These are phyloP conservation scores for Serilophus lunatus DNA, from an alignment of 2,113 vertebrate genomes.

Conservation along the genomic window DNA sequence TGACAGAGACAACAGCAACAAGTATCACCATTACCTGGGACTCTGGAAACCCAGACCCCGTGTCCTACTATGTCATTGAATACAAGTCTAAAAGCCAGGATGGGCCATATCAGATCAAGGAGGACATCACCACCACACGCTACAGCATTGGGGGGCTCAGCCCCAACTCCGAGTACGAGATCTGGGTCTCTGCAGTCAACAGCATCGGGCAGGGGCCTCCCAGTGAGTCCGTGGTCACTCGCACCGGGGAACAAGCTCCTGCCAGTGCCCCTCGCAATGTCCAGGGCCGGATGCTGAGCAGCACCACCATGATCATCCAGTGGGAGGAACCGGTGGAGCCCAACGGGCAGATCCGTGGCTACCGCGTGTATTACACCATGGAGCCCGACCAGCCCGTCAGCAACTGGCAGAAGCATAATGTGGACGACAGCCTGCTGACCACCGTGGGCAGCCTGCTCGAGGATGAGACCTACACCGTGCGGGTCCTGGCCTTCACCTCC, in stretches of 20 bases:
- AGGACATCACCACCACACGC: constrained; percentile 96
- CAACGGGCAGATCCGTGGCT: constrained; percentile 95
- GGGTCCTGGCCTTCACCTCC: constrained; percentile 94
- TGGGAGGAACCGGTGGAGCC: constrained; percentile 98
- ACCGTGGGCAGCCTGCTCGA: constrained; percentile 90
- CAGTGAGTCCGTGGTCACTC: constrained; percentile 91
- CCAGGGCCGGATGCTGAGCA: constrained; percentile 91
- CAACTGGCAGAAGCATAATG: constrained; percentile 95
- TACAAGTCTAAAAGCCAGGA: constrained; percentile 94
- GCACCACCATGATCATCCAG: constrained; percentile 94
- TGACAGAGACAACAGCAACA: constrained; percentile 96
- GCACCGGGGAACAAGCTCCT: constrained; percentile 93
- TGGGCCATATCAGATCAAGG: constrained; percentile 91
- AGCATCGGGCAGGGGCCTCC: constrained; percentile 96
- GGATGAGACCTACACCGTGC: constrained; percentile 91
- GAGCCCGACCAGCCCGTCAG: constrained; percentile 87
- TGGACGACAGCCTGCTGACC: constrained; percentile 94
- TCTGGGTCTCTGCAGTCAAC: constrained; percentile 94
- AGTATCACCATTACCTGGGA: constrained; percentile 99
- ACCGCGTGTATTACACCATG: constrained; percentile 96
- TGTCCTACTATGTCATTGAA: constrained; percentile 95
- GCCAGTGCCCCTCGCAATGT: constrained; percentile 93
- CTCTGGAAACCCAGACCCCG: constrained; percentile 94
- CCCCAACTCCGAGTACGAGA: constrained; percentile 97
- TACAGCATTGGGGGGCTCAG: constrained; percentile 98